These are phyloP conservation scores for Edolisoma coerulescens DNA, from an alignment of 2,113 vertebrate genomes.

Conservation along the genomic window DNA sequence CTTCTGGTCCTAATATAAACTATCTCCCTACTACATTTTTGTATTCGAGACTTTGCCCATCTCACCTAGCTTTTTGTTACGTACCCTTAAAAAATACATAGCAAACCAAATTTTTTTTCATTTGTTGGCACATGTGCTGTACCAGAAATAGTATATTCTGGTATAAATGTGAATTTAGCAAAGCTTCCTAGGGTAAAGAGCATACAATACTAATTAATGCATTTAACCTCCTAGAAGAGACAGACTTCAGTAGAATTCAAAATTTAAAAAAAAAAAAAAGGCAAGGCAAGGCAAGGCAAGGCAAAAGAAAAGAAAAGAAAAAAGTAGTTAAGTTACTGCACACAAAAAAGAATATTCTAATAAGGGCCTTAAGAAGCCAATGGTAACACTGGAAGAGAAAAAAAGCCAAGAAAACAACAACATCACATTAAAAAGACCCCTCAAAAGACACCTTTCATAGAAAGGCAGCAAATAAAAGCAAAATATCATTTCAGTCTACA, in stretches of 20 bases:
- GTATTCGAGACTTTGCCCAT: not conserved
- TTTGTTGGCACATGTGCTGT: not conserved
- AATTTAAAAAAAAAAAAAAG: not conserved
- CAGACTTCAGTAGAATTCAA: not conserved
- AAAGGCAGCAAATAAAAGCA: not conserved
- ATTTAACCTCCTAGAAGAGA: not conserved
- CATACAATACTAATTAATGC: not conserved
- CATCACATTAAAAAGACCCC: not conserved
- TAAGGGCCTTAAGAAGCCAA: not conserved
- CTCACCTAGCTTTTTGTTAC: not conserved
- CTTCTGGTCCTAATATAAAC: not conserved
- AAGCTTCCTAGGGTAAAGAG: not conserved
- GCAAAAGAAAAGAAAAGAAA: not conserved
- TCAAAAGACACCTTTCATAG: not conserved
- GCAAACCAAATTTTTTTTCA: not conserved
- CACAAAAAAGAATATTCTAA: not conserved
- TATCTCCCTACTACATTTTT: not conserved
- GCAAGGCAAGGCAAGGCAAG: too few relatives aligned
- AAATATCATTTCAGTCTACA: not conserved
- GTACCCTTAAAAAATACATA: not conserved
- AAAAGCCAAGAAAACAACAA: not conserved
- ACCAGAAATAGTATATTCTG: not conserved
- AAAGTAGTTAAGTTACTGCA: not conserved
- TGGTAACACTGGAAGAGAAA: not conserved
- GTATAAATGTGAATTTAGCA: not conserved